phyloP scores from a whole-genome alignment of 2,888 invertebrate species.

The Microdon myrmicae region DNA sequence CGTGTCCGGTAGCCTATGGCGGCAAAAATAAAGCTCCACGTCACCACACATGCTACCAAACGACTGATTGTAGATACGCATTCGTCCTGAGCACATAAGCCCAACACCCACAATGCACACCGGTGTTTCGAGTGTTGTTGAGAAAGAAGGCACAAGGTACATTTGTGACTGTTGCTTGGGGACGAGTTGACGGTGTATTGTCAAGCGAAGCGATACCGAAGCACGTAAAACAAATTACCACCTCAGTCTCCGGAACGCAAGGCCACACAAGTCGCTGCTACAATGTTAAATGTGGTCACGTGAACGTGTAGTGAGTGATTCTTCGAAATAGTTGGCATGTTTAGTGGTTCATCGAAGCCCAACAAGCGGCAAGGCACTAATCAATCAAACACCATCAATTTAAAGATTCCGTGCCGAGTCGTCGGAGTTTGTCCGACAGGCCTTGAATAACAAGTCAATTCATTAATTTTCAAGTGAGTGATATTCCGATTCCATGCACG shows the following conservation, averaged over 20 bases:
- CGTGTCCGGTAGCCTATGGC: constrained; percentile 14
- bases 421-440: constrained; percentile 20
- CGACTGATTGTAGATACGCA: too few relatives aligned
- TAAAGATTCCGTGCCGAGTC: constrained; percentile 38
- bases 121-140: too few relatives aligned
- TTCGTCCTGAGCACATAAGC: too few relatives aligned
- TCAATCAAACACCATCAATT: constrained; percentile 49
- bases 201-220: too few relatives aligned
- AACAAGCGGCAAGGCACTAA: constrained; percentile 39
- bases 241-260: too few relatives aligned
- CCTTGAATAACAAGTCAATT: constrained; percentile 51
- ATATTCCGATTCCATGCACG: constrained; percentile 45
- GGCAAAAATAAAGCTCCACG: constrained; percentile 11
- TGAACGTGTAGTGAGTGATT: constrained; percentile 24
- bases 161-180: too few relatives aligned
- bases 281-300: too few relatives aligned
- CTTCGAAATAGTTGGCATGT: constrained; percentile 36
- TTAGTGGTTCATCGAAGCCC: constrained; percentile 17
- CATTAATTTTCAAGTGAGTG: constrained; percentile 49
- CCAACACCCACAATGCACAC: too few relatives aligned
- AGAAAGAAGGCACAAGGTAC: too few relatives aligned
- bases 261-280: too few relatives aligned
- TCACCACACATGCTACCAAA: constrained; percentile 28
- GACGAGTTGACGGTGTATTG: too few relatives aligned
- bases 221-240: too few relatives aligned